Percentiles rank a stretch among this genome's conserved stretches.
Evolutionary conservation across 2,888 invertebrate genomes (phyloP).

Genomic region (Ophion obscuratus): DNA sequence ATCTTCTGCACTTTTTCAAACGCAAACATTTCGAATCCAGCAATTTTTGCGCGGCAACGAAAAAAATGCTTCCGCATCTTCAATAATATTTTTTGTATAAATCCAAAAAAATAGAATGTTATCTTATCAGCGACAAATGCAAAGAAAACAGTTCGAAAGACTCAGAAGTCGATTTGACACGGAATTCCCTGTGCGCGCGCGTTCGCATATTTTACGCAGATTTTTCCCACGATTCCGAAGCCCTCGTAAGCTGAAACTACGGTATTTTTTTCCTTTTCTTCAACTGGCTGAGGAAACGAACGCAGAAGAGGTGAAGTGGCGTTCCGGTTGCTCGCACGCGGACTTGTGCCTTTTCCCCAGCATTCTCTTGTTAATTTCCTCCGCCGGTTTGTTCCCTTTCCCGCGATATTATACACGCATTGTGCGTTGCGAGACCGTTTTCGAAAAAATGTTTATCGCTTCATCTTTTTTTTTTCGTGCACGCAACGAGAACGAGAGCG

Average conservation of each 20-base stretch:
- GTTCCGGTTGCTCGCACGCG: conserved; percentile 63
- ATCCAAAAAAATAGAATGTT: not conserved
- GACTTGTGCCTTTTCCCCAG: conserved; percentile 32
- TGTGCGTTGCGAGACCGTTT: not conserved
- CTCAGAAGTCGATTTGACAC: not conserved
- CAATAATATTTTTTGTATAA: not conserved
- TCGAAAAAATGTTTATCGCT: conserved; percentile 22
- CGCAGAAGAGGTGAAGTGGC: conserved; percentile 46
- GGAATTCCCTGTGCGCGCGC: conserved; percentile 16
- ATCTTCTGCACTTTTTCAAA: not conserved
- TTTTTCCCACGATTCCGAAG: conserved; percentile 63
- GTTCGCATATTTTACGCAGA: conserved; percentile 56
- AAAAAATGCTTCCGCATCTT: not conserved
- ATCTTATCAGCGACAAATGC: not conserved
- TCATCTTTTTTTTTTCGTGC: not conserved
- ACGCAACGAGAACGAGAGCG: conserved; percentile 46
- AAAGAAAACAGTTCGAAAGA: not conserved
- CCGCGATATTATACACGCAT: conserved; percentile 30
- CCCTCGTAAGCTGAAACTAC: conserved; percentile 51
- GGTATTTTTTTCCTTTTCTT: conserved; percentile 21
- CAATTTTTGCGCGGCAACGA: not conserved
- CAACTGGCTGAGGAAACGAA: conserved; percentile 45
- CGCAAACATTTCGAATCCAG: not conserved
- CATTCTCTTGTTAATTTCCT: conserved; percentile 51
- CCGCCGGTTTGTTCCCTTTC: conserved; percentile 49